Conservation (phyloP, 1,140 invertebrate genomes). For the Asobara japonica region DNA sequence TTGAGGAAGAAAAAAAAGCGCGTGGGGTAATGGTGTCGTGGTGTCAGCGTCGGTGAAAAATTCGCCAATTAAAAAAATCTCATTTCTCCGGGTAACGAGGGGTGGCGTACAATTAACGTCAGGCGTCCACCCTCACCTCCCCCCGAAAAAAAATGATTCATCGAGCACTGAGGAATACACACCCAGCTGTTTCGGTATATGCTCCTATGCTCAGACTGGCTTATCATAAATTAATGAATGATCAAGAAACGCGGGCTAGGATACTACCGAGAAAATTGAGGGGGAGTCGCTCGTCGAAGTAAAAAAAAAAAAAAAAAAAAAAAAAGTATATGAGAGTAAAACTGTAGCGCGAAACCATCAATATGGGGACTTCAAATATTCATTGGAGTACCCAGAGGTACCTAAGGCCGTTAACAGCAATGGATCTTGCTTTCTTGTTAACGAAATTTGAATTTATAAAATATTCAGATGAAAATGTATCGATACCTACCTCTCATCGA, state of each 20-base stretch:
- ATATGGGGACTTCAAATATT: constrained; percentile 52
- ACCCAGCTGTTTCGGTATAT: constrained; percentile 37
- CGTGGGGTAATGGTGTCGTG: constrained; percentile 34
- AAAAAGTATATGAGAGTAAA: constrained; percentile 17
- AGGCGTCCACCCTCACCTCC: constrained; percentile 23
- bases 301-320: no score
- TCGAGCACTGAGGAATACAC: constrained; percentile 26
- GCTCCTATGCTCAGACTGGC: constrained; percentile 42
- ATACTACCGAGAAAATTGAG: constrained; percentile 2
- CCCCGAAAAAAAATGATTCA: constrained; percentile 53
- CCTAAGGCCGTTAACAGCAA: constrained; percentile 26
- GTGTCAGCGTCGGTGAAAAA: constrained; percentile 54
- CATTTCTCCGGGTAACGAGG: constrained; percentile 57
- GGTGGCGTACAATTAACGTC: constrained; percentile 57
- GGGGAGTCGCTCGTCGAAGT: no score
- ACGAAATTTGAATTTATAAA: constrained; percentile 32
- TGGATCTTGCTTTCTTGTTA: constrained; percentile 23
- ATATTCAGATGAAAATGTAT: constrained; percentile 27
- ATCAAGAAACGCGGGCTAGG: constrained; percentile 42
- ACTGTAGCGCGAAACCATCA: constrained; percentile 36
- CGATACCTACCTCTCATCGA: background rate
- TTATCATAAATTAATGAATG: constrained; percentile 62
- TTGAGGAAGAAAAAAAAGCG: constrained; percentile 9
- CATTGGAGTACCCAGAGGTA: constrained; percentile 34
- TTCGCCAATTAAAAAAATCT: constrained; percentile 60